Conservation (phyloP, 2,888 invertebrate species). For the Chrysolina americana region DNA sequence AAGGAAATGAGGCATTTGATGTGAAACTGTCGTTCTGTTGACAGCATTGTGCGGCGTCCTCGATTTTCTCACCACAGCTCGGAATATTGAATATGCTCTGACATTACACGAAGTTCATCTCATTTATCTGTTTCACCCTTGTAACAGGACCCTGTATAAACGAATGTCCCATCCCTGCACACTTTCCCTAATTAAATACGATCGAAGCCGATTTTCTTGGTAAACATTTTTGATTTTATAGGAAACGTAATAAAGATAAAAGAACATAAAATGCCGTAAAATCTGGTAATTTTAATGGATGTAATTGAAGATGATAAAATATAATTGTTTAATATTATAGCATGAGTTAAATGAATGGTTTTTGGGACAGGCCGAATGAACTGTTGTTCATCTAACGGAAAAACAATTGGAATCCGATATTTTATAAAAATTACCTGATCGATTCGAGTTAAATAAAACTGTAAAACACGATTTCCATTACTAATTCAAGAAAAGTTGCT, state of each 20-base stretch:
- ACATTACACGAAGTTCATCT: too few species aligned
- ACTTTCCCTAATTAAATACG: not conserved
- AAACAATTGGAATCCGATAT: not conserved
- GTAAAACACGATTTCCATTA: too few species aligned
- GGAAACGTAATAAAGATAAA: not conserved
- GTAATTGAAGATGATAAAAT: not conserved
- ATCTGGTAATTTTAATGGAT: not conserved
- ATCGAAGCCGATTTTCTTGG: not conserved
- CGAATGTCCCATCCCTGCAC: too few species aligned
- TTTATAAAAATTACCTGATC: not conserved
- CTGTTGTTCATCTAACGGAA: not conserved
- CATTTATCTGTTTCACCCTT: too few species aligned
- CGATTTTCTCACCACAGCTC: too few species aligned
- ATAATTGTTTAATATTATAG: not conserved
- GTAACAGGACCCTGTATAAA: too few species aligned
- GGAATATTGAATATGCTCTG: too few species aligned
- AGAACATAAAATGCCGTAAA: not conserved
- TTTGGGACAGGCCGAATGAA: not conserved
- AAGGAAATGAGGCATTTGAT: too few species aligned
- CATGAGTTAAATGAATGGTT: not conserved
- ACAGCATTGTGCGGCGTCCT: too few species aligned
- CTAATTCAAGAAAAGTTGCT: too few species aligned
- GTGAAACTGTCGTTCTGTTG: too few species aligned
- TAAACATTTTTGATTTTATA: not conserved
- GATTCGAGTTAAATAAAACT: too few species aligned